Conservation (phyloP, 2,113 vertebrate species). For the Neogobius melanostomus region DNA sequence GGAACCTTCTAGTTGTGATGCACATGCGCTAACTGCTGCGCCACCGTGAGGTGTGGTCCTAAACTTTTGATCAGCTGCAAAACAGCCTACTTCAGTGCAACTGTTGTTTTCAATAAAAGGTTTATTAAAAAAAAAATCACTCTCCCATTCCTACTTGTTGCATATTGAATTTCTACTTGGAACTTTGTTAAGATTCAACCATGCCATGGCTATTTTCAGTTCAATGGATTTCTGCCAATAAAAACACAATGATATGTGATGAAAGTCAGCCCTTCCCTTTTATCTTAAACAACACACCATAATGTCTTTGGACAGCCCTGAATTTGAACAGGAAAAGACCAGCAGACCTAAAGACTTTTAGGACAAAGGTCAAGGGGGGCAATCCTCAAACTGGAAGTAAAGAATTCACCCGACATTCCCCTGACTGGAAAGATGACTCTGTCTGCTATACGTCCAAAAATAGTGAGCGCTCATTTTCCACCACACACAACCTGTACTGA, state of each 20-base stretch:
- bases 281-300: slow-evolving; percentile 32
- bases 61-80: no score
- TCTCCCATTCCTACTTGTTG: no score
- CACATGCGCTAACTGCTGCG: no score
- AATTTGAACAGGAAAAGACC: slow-evolving; percentile 42
- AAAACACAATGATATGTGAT: slow-evolving; percentile 31
- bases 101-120: no score
- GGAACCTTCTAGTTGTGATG: no score
- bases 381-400: slow-evolving; percentile 58
- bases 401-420: slow-evolving; percentile 69
- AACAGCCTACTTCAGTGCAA: not conserved
- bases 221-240: slow-evolving; percentile 30
- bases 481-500: slow-evolving; percentile 45
- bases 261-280: slow-evolving; percentile 28
- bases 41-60: no score
- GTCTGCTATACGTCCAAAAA: slow-evolving; percentile 62
- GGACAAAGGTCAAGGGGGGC: slow-evolving; percentile 62
- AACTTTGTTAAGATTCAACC: not conserved
- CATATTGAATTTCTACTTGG: no score
- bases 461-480: slow-evolving; percentile 56
- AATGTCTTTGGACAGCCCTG: slow-evolving; percentile 35
- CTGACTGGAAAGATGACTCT: slow-evolving; percentile 69
- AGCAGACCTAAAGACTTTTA: slow-evolving; percentile 62
- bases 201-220: not conserved
- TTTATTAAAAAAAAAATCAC: no score